Percentiles rank a stretch among this genome's conserved stretches.
phyloP scores from a whole-genome alignment of 2,113 vertebrate genomes.

The Saguinus midas region DNA sequence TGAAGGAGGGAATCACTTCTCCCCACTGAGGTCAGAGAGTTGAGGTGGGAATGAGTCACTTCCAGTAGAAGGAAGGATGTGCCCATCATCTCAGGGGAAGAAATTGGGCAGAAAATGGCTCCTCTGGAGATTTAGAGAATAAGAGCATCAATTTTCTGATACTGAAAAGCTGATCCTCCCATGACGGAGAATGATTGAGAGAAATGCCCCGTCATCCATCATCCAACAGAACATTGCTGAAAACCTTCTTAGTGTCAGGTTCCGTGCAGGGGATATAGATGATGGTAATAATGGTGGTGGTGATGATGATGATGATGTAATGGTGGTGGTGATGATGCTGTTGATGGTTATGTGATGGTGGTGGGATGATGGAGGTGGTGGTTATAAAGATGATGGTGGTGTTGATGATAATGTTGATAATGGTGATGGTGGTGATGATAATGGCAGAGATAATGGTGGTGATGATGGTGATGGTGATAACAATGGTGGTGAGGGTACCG shows the following conservation, averaged over 20 bases:
- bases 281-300: background rate
- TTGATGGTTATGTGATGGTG: background rate
- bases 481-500: rapidly evolving
- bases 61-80: background rate
- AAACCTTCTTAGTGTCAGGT: background rate
- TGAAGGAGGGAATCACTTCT: background rate
- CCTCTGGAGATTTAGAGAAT: background rate
- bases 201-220: background rate
- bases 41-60: background rate
- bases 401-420: rapidly evolving
- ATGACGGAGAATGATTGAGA: background rate
- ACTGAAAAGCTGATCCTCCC: background rate
- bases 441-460: rapidly evolving
- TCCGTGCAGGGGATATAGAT: background rate
- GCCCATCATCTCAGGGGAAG: background rate
- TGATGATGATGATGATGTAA: background rate
- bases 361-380: rapidly evolving
- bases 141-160: background rate
- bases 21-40: background rate
- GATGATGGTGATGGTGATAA: rapidly evolving
- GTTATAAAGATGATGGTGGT: rapidly evolving
- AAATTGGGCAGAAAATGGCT: background rate
- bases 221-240: background rate
- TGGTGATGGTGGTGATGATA: background rate
- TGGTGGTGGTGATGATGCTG: too few species aligned